Evolutionary conservation across 2,113 vertebrate genomes (phyloP).

Genomic region (Corythaixoides concolor): DNA sequence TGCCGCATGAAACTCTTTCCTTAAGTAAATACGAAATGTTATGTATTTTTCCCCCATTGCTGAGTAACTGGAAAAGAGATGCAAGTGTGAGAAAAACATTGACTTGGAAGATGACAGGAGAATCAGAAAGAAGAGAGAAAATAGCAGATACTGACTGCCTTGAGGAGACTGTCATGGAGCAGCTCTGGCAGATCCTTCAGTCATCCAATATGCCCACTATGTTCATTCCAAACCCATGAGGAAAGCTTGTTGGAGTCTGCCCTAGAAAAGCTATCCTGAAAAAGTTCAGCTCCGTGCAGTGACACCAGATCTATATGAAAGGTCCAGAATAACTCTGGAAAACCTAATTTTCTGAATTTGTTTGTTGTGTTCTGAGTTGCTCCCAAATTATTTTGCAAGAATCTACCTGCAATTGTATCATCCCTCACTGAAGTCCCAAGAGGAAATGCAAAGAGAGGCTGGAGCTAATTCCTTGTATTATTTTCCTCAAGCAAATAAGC

Average conservation of each 20-base stretch:
- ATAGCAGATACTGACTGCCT: not conserved
- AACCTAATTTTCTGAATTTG: not conserved
- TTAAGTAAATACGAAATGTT: not conserved
- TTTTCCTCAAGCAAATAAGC: not conserved
- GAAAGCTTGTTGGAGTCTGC: not conserved
- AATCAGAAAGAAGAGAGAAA: not conserved
- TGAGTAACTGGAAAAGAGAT: not conserved
- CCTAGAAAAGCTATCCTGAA: not conserved
- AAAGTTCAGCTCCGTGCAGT: not conserved
- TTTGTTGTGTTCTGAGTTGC: not conserved
- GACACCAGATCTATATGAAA: not conserved
- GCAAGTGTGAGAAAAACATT: not conserved
- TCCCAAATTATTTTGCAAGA: not conserved
- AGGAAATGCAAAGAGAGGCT: not conserved
- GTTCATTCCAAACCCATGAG: not conserved
- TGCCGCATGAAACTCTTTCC: not conserved
- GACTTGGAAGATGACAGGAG: not conserved
- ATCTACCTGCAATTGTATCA: not conserved
- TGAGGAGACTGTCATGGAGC: not conserved
- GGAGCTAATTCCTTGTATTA: not conserved
- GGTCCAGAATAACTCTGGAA: not conserved
- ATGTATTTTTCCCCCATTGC: not conserved
- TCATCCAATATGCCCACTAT: not conserved
- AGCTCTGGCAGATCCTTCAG: not conserved
- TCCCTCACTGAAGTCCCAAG: not conserved